Conservation (phyloP, 1,140 invertebrate species). For the Diorhabda elongata region DNA sequence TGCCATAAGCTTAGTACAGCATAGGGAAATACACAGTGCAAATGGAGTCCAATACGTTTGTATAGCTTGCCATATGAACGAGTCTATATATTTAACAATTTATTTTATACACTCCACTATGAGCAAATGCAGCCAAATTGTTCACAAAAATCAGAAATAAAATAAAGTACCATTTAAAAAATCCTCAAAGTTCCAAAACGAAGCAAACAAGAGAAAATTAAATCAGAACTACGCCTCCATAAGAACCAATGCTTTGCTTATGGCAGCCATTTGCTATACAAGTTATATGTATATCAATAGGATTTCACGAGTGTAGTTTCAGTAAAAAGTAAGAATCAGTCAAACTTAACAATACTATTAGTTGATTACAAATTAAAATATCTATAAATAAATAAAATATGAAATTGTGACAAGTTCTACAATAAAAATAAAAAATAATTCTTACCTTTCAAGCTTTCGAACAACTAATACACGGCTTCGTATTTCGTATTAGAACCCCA, state of each 20-base stretch:
- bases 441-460: constrained; percentile 56
- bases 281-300: constrained; percentile 40
- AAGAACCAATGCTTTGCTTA: constrained; percentile 44
- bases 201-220: constrained; percentile 24
- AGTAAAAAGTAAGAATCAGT: constrained; percentile 29
- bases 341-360: constrained; percentile 20
- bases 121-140: constrained; percentile 24
- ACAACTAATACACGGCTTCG: constrained; percentile 59
- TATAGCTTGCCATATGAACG: constrained; percentile 46
- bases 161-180: constrained; percentile 27
- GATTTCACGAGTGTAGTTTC: constrained; percentile 38
- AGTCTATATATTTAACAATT: constrained; percentile 32
- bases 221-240: constrained; percentile 21
- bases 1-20: constrained; percentile 36
- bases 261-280: constrained; percentile 48
- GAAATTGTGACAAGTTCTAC: constrained; percentile 51
- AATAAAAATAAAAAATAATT: constrained; percentile 54
- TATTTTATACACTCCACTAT: constrained; percentile 21
- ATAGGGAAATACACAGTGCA: constrained; percentile 41
- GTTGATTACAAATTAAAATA: constrained; percentile 32
- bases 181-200: constrained; percentile 13
- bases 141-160: constrained; percentile 33
- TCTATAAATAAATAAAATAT: constrained; percentile 34
- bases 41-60: constrained; percentile 46
- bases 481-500: constrained; percentile 60